A percentile compares a stretch with the other conserved stretches of the same genome.
phyloP scores from a whole-genome alignment of 2,797 vertebrate genomes.

The Darevskia mixta region DNA sequence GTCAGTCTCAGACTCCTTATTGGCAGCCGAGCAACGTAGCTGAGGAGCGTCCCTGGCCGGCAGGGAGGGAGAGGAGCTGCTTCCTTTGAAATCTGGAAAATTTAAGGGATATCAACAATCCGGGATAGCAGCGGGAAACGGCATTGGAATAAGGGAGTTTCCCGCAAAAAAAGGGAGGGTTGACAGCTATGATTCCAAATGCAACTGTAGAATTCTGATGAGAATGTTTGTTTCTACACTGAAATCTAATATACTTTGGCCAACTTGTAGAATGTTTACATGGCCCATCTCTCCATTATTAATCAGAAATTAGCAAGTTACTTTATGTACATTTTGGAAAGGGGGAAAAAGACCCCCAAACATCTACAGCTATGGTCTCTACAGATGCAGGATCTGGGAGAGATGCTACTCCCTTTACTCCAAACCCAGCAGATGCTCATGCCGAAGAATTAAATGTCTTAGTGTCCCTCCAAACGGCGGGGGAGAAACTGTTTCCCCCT shows the following conservation, averaged over 20 bases:
- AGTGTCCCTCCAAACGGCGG: neutral
- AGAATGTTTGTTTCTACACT: neutral
- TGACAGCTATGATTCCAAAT: neutral
- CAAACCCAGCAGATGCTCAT: neutral
- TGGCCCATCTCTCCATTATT: neutral
- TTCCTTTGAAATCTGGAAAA: too few relatives aligned
- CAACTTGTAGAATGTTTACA: neutral
- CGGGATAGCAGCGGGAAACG: too few relatives aligned
- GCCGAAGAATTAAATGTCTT: neutral
- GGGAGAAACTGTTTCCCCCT: neutral
- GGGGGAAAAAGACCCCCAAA: neutral
- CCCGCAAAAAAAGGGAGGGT: too few relatives aligned
- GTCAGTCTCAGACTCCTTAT: too few relatives aligned
- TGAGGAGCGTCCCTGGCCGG: too few relatives aligned
- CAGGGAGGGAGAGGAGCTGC: too few relatives aligned
- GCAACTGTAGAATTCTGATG: neutral
- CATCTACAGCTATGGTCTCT: neutral
- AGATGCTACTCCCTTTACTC: neutral
- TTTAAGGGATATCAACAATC: too few relatives aligned
- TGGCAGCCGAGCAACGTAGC: too few relatives aligned
- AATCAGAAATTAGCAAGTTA: neutral
- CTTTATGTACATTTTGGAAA: neutral
- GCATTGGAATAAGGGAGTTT: too few relatives aligned
- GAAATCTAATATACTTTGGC: neutral
- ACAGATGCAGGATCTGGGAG: neutral